phyloP scores from a whole-genome alignment of 2,888 invertebrate species.

The Pammene aurita region DNA sequence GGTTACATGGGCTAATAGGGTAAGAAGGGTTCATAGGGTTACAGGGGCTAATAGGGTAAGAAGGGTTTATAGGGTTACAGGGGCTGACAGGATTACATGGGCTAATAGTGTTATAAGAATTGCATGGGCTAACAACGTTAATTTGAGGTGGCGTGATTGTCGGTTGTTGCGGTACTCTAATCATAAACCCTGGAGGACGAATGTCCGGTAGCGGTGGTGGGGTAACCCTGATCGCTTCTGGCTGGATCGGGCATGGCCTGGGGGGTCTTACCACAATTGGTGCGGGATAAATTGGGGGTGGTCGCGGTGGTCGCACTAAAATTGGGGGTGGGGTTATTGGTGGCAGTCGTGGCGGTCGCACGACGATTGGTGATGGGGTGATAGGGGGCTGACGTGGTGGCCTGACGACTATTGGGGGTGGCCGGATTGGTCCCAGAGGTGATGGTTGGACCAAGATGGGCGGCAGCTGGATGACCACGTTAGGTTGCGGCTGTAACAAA shows the following conservation, averaged over 20 bases:
- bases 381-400: slow-evolving; percentile 57
- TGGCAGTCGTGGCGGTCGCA: slow-evolving; percentile 50
- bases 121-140: slow-evolving; percentile 13
- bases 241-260: slow-evolving; percentile 2
- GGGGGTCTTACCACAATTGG: slow-evolving; percentile 28
- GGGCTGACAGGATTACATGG: slow-evolving; percentile 20
- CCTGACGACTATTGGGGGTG: slow-evolving; percentile 64
- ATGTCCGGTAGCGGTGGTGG: slow-evolving; percentile 50
- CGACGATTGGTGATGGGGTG: slow-evolving; percentile 54
- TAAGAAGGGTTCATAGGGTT: not conserved
- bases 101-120: slow-evolving; percentile 11
- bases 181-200: slow-evolving; percentile 5
- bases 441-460: slow-evolving; percentile 41
- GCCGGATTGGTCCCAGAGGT: slow-evolving; percentile 67
- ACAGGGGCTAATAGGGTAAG: not conserved
- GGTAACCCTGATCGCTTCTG: slow-evolving; percentile 47
- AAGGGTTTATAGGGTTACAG: not conserved
- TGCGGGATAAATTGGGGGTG: slow-evolving; percentile 26
- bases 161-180: slow-evolving; percentile 19
- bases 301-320: slow-evolving; percentile 56
- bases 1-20: too few species aligned
- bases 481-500: slow-evolving; percentile 17
- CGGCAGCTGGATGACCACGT: not conserved
- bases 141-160: slow-evolving; percentile 18
- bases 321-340: slow-evolving; percentile 54